Conservation (phyloP, 2,888 invertebrate species). For the Lamellibrachia columna region DNA sequence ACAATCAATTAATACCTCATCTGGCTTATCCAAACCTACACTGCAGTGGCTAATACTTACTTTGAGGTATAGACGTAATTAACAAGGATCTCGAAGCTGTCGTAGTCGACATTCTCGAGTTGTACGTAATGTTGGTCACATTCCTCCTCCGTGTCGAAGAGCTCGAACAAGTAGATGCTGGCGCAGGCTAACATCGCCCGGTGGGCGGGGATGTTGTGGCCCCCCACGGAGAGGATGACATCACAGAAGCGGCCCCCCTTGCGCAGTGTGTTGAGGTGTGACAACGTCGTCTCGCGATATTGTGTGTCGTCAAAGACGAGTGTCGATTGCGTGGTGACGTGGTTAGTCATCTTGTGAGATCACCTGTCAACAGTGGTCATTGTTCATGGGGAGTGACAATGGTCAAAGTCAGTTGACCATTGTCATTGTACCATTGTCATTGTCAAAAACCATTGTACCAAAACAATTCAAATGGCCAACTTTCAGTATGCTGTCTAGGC, state of each 20-base stretch:
- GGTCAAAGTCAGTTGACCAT: not conserved
- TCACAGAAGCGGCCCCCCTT: slow-evolving; percentile 88
- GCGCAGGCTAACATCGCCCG: slow-evolving; percentile 82
- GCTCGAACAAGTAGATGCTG: slow-evolving; percentile 80
- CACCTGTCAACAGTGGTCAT: not conserved
- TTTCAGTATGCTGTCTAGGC: too few species aligned
- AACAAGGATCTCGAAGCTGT: slow-evolving; percentile 79
- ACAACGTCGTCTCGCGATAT: slow-evolving; percentile 68
- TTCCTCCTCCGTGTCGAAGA: slow-evolving; percentile 70
- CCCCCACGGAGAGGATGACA: slow-evolving; percentile 81
- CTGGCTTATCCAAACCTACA: not conserved
- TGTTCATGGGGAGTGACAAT: not conserved
- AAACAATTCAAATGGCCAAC: too few species aligned
- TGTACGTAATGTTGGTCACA: slow-evolving; percentile 68
- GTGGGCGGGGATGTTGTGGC: slow-evolving; percentile 79
- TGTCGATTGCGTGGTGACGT: not conserved
- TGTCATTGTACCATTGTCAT: too few species aligned
- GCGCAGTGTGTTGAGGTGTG: slow-evolving; percentile 80
- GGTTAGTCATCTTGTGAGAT: not conserved
- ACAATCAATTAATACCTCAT: not conserved
- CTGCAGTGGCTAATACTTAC: slow-evolving; percentile 52
- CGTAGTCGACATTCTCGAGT: slow-evolving; percentile 74
- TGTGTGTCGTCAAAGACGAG: slow-evolving; percentile 52
- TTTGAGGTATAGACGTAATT: slow-evolving; percentile 86
- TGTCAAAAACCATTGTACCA: too few species aligned